These are phyloP conservation scores for Gulo gulo DNA, from an alignment of 2,113 vertebrate genomes.

Conservation along the genomic window DNA sequence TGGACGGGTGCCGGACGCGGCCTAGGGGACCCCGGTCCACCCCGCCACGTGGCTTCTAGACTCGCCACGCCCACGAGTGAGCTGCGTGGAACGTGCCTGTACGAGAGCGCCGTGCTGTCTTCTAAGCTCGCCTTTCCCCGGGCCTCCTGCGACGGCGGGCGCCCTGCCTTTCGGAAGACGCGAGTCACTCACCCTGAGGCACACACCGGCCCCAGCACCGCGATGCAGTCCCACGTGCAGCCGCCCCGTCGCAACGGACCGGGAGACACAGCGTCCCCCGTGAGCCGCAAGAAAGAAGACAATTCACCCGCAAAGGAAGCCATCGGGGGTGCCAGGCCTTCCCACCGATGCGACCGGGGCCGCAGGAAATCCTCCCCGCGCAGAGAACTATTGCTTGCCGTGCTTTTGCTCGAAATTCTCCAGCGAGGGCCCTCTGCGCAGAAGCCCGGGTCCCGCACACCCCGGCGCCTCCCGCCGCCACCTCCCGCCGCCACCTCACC, in stretches of 20 bases:
- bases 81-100: neutral
- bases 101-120: neutral
- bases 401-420: neutral
- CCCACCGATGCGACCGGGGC: neutral
- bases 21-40: neutral
- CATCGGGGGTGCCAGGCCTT: neutral
- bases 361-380: too few relatives aligned
- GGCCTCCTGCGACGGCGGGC: neutral
- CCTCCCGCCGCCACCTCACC: neutral
- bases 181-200: too few relatives aligned
- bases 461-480: too few relatives aligned
- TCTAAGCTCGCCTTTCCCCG: neutral
- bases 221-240: neutral
- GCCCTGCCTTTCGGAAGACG: neutral
- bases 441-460: too few relatives aligned
- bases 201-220: too few relatives aligned
- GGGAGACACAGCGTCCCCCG: neutral
- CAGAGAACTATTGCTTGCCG: neutral
- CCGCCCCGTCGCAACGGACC: neutral
- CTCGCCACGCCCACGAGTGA: neutral
- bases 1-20: too few relatives aligned
- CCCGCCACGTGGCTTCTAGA: too few relatives aligned
- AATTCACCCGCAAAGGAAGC: neutral
- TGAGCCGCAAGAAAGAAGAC: neutral
- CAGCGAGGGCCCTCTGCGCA: too few relatives aligned